These are phyloP conservation scores for Strigamia transsilvanica DNA, from an alignment of 2,888 invertebrate genomes.

Conservation along the genomic window DNA sequence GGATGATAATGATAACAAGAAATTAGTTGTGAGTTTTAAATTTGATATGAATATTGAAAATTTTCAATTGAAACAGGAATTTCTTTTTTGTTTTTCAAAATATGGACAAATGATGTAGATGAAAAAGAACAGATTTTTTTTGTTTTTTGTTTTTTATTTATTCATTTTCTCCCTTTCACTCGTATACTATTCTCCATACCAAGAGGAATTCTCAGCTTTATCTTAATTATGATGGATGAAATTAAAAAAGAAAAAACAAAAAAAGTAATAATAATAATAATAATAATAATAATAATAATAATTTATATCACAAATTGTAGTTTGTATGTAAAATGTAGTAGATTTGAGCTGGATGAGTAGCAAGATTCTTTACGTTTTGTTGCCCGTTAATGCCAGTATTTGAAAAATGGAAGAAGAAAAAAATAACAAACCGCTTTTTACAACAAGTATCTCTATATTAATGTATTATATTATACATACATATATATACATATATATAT, in stretches of 20 bases:
- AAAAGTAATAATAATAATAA: background rate
- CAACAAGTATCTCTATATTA: slow-evolving; percentile 24
- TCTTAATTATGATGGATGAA: slow-evolving; percentile 10
- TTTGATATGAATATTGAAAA: background rate
- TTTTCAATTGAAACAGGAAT: background rate
- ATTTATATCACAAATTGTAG: slow-evolving; percentile 26
- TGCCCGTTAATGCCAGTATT: slow-evolving; percentile 18
- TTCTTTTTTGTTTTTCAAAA: background rate
- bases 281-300: background rate
- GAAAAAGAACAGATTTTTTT: background rate
- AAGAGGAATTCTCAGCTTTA: slow-evolving; percentile 24
- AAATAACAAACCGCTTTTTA: slow-evolving; percentile 1
- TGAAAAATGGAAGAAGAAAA: background rate
- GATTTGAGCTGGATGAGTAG: slow-evolving; percentile 26
- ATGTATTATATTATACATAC: slow-evolving; percentile 30
- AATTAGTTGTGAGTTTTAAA: no score
- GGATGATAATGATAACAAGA: no score
- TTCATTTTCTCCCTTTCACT: background rate
- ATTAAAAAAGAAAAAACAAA: background rate
- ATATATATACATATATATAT: slow-evolving; percentile 29
- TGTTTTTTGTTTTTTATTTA: background rate
- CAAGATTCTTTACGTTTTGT: slow-evolving; percentile 26
- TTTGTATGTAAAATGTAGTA: slow-evolving; percentile 26
- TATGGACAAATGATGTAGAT: background rate
- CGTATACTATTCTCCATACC: slow-evolving; percentile 26